These are phyloP conservation scores for Drosophila ficusphila DNA, from an alignment of 1,140 invertebrate species.

Conservation along the genomic window DNA sequence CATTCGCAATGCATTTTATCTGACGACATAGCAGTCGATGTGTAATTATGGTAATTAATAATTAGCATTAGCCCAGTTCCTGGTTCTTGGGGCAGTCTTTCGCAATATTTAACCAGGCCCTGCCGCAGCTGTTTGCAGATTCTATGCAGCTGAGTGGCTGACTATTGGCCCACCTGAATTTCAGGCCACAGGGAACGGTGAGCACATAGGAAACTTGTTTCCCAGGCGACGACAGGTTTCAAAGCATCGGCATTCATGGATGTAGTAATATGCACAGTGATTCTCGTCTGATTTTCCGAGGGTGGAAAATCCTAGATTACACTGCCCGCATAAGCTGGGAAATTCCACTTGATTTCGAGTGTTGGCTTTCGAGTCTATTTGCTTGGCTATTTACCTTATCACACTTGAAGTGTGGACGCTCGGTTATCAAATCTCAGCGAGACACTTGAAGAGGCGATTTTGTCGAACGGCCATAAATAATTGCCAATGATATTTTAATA, in stretches of 20 bases:
- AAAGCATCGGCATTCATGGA: conserved; percentile 3
- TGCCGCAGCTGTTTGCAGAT: conserved; percentile 1
- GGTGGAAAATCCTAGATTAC: conserved; percentile 20
- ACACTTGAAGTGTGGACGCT: neutral
- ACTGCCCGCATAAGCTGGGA: conserved; percentile 21
- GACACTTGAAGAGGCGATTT: conserved; percentile 21
- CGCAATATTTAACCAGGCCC: neutral
- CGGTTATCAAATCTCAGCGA: conserved; percentile 35
- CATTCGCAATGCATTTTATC: conserved; percentile 28
- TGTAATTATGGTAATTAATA: conserved; percentile 41
- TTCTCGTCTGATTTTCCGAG: conserved; percentile 27
- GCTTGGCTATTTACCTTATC: conserved; percentile 33
- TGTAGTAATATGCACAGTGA: conserved; percentile 47
- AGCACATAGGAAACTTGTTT: conserved; percentile 35
- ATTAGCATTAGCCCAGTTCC: conserved; percentile 41
- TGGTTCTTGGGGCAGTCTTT: conserved; percentile 16
- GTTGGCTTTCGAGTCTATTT: conserved; percentile 21
- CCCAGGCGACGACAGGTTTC: conserved; percentile 40
- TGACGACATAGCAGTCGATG: conserved; percentile 26
- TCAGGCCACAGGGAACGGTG: conserved; percentile 9
- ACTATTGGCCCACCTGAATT: conserved; percentile 25
- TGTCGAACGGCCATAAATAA: conserved; percentile 30
- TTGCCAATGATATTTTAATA: conserved; percentile 29
- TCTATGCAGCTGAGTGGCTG: neutral
- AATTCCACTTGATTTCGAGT: conserved; percentile 50